Base-by-base conservation (phyloP, 1,140 invertebrate species). In the Chlorops oryzae region DNA sequence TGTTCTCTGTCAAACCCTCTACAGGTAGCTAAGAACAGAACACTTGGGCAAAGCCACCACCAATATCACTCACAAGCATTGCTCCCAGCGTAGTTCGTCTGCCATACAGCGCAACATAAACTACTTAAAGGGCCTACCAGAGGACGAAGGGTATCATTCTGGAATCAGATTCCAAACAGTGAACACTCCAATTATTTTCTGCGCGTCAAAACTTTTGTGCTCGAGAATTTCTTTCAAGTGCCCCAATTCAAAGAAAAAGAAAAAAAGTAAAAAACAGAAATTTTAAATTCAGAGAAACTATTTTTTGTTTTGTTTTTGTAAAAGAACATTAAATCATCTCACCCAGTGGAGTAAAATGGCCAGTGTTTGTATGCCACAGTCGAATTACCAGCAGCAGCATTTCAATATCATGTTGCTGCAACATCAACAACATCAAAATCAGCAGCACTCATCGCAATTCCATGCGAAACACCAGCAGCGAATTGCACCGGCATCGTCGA, bases 91-190 rank as follows among this genome's bases (percentile, higher is more conserved):
- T n/a, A n/a, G n/a, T n/a, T n/a, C n/a, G n/a, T n/a, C n/a, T n/a
- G n/a, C n/a, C n/a, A n/a, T n/a, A n/a, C n/a, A n/a, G n/a, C n/a
- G n/a, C n/a, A n/a, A n/a, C n/a, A n/a, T n/a, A 47, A 34, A 45
- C 54, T 65, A 65, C 48, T 61, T 65, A 65, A 72, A 56, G 58
- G 48, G 39, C 35, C 47, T 40, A 37, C 50, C 38, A 54, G 52
- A 67, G 66, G 59, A 70, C 63, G 61, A 63, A 59, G 56, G 60
- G 58, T 63, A 69, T 70, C 67, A 72, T 69, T 70, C 49, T 61
- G 65, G 58, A 63, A 68, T 65, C 59, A 64, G 65, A 70, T 70
- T 65, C 61, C 68, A 59, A 45, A 59, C 63, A 64, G 67, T 63
- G 50, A 65, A 58, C 57, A 40, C 35, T 54, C 13, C 50, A 23